A percentile compares a stretch with the other conserved stretches of the same genome.
Conservation (phyloP, 2,113 vertebrate species). For the Himantopus leucocephalus region DNA sequence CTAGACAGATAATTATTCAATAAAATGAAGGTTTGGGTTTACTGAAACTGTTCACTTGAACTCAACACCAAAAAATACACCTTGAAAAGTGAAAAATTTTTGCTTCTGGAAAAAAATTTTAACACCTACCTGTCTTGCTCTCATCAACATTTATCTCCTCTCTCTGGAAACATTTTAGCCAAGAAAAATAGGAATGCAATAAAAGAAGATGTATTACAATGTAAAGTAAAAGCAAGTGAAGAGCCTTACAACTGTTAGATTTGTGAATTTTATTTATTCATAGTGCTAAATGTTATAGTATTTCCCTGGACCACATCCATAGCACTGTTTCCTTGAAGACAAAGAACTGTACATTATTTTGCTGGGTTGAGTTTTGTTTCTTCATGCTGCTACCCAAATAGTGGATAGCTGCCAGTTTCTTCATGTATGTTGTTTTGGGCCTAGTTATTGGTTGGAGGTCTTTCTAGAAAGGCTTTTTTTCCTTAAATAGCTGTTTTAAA, state of each 20-base stretch:
- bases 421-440: not conserved
- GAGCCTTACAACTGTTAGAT: not conserved
- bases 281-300: not conserved
- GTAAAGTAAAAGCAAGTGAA: not conserved
- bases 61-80: not conserved
- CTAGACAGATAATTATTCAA: not conserved
- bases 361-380: slow-evolving; percentile 18
- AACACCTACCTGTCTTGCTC: not conserved
- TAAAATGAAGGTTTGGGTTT: not conserved
- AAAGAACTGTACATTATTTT: slow-evolving; percentile 24
- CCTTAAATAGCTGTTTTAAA: not conserved
- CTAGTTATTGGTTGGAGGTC: not conserved
- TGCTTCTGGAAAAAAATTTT: not conserved
- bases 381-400: not conserved
- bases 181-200: not conserved
- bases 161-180: not conserved
- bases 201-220: not conserved
- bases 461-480: not conserved
- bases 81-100: not conserved
- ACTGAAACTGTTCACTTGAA: not conserved
- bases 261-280: slow-evolving; percentile 10
- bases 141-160: not conserved
- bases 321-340: slow-evolving; percentile 2
- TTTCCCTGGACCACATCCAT: not conserved
- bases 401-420: not conserved